Evolutionary conservation across 2,113 vertebrate genomes (phyloP).

Genomic region (Gasterosteus aculeatus): DNA sequence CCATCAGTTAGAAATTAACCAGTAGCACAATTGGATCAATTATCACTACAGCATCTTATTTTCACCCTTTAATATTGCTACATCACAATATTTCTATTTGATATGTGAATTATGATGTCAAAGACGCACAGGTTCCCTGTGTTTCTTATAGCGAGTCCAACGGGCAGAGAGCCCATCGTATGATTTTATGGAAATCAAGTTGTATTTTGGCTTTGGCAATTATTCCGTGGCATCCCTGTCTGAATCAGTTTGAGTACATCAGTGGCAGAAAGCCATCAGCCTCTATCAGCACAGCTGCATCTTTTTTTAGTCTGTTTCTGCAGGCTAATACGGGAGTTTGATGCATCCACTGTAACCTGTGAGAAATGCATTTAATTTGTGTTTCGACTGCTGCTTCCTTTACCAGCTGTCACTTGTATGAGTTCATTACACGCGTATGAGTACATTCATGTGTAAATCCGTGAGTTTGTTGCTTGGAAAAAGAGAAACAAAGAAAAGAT

Average conservation of each 20-base stretch:
- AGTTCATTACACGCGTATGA: background rate
- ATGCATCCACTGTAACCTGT: slow-evolving; percentile 38
- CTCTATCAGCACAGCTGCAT: slow-evolving; percentile 48
- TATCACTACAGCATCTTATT: background rate
- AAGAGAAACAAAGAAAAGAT: slow-evolving; percentile 24
- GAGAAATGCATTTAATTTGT: slow-evolving; percentile 21
- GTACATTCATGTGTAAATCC: background rate
- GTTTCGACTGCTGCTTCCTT: slow-evolving; percentile 15
- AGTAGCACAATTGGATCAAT: background rate
- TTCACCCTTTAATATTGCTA: background rate
- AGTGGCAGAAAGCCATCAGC: slow-evolving; percentile 60
- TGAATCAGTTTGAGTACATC: slow-evolving; percentile 72
- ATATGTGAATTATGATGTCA: background rate
- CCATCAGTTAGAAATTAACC: slow-evolving; percentile 7
- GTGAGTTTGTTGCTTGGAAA: background rate
- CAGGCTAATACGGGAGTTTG: slow-evolving; percentile 46
- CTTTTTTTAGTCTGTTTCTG: slow-evolving; percentile 47
- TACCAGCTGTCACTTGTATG: slow-evolving; percentile 25
- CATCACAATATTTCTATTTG: background rate
- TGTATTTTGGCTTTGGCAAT: slow-evolving; percentile 49
- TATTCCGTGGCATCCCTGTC: slow-evolving; percentile 31
- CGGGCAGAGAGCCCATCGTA: slow-evolving; percentile 1
- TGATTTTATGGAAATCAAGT: slow-evolving; percentile 34
- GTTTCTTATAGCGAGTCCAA: slow-evolving; percentile 18
- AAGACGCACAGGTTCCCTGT: background rate